Conservation (phyloP, 2,797 vertebrate genomes). For the Arrhamphus sclerolepis region DNA sequence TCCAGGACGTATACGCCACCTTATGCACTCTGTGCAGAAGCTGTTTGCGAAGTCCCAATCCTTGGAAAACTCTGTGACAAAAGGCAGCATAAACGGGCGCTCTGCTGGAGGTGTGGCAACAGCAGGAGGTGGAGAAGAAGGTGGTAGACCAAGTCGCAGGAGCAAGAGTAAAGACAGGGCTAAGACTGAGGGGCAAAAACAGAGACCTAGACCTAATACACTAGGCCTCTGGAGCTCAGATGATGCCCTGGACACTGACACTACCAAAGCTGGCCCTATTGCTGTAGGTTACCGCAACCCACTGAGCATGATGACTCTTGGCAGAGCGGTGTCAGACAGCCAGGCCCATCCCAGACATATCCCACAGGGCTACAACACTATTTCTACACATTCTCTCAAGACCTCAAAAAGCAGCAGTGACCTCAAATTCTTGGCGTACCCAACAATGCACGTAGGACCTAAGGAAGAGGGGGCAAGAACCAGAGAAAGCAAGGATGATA, state of each 20-base stretch:
- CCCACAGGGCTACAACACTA: slow-evolving; percentile 96
- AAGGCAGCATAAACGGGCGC: slow-evolving; percentile 84
- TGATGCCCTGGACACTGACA: slow-evolving; percentile 88
- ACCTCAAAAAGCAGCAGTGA: slow-evolving; percentile 96
- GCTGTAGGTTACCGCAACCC: slow-evolving; percentile 89
- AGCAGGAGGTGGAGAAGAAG: slow-evolving; percentile 77
- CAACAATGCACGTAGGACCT: slow-evolving; percentile 74
- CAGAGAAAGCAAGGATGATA: slow-evolving; percentile 83
- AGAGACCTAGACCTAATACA: slow-evolving; percentile 88
- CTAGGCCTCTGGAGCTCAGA: slow-evolving; percentile 97
- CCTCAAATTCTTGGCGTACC: slow-evolving; percentile 87
- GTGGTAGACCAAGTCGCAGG: slow-evolving; percentile 84
- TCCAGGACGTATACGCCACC: slow-evolving; percentile 94
- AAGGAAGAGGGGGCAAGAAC: slow-evolving; percentile 77
- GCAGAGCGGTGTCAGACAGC: slow-evolving; percentile 90
- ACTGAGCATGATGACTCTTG: slow-evolving; percentile 93
- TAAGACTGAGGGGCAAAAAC: slow-evolving; percentile 90
- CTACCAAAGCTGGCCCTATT: slow-evolving; percentile 79
- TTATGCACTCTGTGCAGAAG: slow-evolving; percentile 97
- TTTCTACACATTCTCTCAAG: slow-evolving; percentile 94
- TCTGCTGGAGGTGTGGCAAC: slow-evolving; percentile 71
- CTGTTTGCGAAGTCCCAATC: slow-evolving; percentile 97
- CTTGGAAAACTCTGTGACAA: slow-evolving; percentile 87
- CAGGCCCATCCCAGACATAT: slow-evolving; percentile 88
- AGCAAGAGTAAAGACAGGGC: slow-evolving; percentile 97